Percentiles rank a stretch among this genome's conserved stretches.
Evolutionary conservation across 2,797 vertebrate species (phyloP).

Genomic region (Octomys mimax): DNA sequence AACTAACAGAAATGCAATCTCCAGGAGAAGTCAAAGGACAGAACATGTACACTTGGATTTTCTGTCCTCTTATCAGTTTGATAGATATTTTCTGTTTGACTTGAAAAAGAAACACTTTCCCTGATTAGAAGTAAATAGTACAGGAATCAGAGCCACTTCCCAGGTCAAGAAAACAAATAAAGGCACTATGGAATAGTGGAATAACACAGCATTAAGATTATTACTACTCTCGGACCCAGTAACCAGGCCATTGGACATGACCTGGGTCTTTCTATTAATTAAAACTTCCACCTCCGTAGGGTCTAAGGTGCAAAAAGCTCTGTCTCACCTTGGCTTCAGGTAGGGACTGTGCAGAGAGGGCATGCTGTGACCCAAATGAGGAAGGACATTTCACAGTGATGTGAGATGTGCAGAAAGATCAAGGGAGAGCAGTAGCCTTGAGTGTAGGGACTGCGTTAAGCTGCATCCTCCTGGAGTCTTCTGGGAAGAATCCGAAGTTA

Average conservation of each 20-base stretch:
- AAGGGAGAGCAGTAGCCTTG: background rate
- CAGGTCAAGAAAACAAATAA: background rate
- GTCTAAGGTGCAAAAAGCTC: background rate
- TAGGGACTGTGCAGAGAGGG: background rate
- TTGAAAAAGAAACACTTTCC: conserved; percentile 10
- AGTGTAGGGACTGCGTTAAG: background rate
- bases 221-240: background rate
- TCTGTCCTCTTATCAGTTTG: background rate
- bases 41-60: background rate
- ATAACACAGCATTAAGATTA: background rate
- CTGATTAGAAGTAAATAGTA: background rate
- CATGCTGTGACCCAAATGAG: background rate
- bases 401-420: background rate
- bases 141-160: background rate
- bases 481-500: background rate
- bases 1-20: background rate
- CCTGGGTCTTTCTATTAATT: background rate
- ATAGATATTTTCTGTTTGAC: background rate
- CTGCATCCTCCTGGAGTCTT: background rate
- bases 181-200: background rate
- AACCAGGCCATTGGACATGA: background rate
- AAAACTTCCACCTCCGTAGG: background rate
- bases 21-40: background rate
- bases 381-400: background rate
- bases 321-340: background rate